Base-by-base conservation (phyloP, 1,140 invertebrate species). In the Listronotus oregonensis region DNA sequence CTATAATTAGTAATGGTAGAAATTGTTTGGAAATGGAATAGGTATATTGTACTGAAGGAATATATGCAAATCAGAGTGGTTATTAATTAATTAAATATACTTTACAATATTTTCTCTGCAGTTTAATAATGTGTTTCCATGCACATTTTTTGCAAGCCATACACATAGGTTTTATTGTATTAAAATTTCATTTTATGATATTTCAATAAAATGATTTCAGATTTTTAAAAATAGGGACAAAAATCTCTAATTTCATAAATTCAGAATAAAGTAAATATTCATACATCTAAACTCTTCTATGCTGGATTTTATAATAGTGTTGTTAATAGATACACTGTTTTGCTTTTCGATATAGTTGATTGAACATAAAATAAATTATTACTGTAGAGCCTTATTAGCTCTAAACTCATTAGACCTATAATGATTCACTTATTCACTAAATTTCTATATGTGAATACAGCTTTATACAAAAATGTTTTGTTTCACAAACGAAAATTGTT, bases 41-140 rank as follows among this genome's bases (percentile, higher is more conserved):
- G 37, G 34, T 32, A 46, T 32, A 58, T 58, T 58, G 56, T 58
- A 58, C 40, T 46, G 27, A 58, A 58, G 56, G 56, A 58, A 58
- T 58, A 46, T 56, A 56, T 42, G 34, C 50, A 52, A 52, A 52
- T 52, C 50, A 52, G 50, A 52, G 21, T 37, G 50, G 17, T 3
- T 46, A 37, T 37, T 52, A 32, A 52, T 8, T 32, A 31, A 52
- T 6, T n/a, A 50, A 5, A 31, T 15, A 21, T 12, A 27, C 18
- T 15, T 27, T 27, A 27, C 5, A 27, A 27, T 27, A 27, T 50
- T 50, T 44, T 44, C 43, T 44, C n/a, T 15, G 17, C 17, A 44
- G 14, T 14, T 14, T 12, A 8, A 14, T 18, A n/a, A 15, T 14
- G 17, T 44, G 17, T 44, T 44, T 15, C 42, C 42, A 7, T 44